Base-by-base conservation (phyloP, 2,113 vertebrate species). In the Anser cygnoides region DNA sequence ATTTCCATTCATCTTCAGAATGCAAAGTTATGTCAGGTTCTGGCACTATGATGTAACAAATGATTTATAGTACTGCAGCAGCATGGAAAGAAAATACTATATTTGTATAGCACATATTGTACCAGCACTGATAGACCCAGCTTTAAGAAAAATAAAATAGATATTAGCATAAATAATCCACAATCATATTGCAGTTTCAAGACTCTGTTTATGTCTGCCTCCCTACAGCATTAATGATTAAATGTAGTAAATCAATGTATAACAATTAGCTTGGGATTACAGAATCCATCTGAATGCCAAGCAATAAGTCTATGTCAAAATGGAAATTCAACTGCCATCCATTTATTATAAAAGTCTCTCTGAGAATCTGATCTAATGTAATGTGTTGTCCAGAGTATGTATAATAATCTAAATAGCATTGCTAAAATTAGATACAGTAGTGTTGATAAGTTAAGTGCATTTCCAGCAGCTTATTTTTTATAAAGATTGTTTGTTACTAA, bases 211-310 rank as follows among this genome's bases (percentile, higher is more conserved):
- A 83, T 87, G 87, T 89, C 89, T 94, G 77, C 55, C 58, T 96
- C 67, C 74, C 62, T 85, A 54, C 80, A 93, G 89, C 84, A 95
- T 70, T 94, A 95, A 94, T 91, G 89, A 97, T 94, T 97, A 93
- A 89, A 92, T 79, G 71, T 68, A 73, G 89, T 95, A 92, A 94
- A 83, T 96, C 89, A 74, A 75, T 94, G 78, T 92, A 85, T 89
- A 91, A 94, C 84, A 95, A 94, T 96, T 95, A 97, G 31, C 58
- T 77, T 89, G 91, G 84, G 92, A 96, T 91, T 94, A 91, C 81
- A 92, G 84, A 94, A 95, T 87, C 66, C 62, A 93, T 89, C 78
- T 92, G 91, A 95, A 95, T 92, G 79, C 75, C 72, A 80, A 95
- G 90, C 82, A 87, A 13, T 90, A 92, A 83, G 78, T 94, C 87